Evolutionary conservation across 1,140 invertebrate species (phyloP).

Genomic region (Neodiprion fabricii): DNA sequence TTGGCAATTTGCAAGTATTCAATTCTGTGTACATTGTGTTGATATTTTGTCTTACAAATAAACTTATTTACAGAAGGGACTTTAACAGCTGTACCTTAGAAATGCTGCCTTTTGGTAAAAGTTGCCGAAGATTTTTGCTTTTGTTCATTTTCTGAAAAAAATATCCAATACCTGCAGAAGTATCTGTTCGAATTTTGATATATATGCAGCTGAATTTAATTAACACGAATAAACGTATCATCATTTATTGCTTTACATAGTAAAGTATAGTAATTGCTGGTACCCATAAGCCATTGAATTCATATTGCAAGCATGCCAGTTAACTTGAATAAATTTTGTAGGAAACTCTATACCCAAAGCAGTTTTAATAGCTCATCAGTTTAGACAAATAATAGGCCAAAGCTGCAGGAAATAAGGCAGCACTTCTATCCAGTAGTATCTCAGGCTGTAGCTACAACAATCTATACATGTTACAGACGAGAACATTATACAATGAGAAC

Average conservation of each 20-base stretch:
- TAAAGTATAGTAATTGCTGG: not conserved
- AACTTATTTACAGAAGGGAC: not conserved
- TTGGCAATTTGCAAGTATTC: too few relatives aligned
- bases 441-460: not conserved
- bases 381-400: not conserved
- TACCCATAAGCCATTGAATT: not conserved
- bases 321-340: conserved; percentile 3
- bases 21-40: too few relatives aligned
- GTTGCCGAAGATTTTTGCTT: conserved; percentile 70
- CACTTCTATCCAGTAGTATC: not conserved
- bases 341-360: conserved; percentile 2
- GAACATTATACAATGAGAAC: not conserved
- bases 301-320: conserved; percentile 8
- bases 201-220: not conserved
- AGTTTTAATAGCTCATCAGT: not conserved
- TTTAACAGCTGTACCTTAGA: conserved; percentile 68
- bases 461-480: too few relatives aligned
- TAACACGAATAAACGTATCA: not conserved
- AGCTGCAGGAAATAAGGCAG: not conserved
- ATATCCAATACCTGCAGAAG: conserved; percentile 54
- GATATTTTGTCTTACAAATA: not conserved
- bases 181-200: conserved; percentile 39
- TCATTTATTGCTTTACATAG: not conserved
- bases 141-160: conserved; percentile 78
- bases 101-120: conserved; percentile 72